Base-by-base conservation (phyloP, 2,888 invertebrate species). In the Brassicogethes aeneus region DNA sequence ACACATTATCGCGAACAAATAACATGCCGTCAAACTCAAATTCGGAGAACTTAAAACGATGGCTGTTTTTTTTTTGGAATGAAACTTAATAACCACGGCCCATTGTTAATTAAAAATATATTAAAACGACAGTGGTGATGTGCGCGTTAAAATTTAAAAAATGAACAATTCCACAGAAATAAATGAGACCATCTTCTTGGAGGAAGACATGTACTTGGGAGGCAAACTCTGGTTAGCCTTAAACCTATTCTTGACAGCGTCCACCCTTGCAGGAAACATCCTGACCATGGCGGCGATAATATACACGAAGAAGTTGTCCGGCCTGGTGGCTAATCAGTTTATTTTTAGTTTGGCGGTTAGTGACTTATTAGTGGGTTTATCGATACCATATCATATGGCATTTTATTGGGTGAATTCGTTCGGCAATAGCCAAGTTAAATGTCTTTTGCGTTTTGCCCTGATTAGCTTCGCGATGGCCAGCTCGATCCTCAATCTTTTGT, bases 331-430 rank as follows among this genome's bases (percentile, higher is more conserved):
- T 43, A 87, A 86, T 69, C 77, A 82, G 55, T 86, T 87, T 67
- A 80, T 88, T 48, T 73, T 85, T 45, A 86, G 84, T 64, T 68
- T 88, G 55, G 88, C 87, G 16, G 71, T 85, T 47, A 85, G 86
- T 15, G 88, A 88, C 68, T 72, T 85, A 36, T 72, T 85, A 66
- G 86, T 88, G 40, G 87, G 86, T 2, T 66, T 85, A 29, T 80
- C 82, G 17, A 67, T 87, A 53, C 85, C 86, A 13, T 88, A 85
- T 66, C 86, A 87, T 62, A 74, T 85, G 57, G 76, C 80, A 35
- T 87, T 88, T 68, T 85, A 84, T 65, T 63, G 83, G 48, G 71
- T 76, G 53, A 70, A 73, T 43, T 51, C 48, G 23, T 72, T 85
- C 53, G 80, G 79, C 29, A 66, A 68, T 35, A 71, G 74, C 50